These are phyloP conservation scores for Nephotettix cincticeps DNA, from an alignment of 1,140 invertebrate genomes.

Conservation along the genomic window DNA sequence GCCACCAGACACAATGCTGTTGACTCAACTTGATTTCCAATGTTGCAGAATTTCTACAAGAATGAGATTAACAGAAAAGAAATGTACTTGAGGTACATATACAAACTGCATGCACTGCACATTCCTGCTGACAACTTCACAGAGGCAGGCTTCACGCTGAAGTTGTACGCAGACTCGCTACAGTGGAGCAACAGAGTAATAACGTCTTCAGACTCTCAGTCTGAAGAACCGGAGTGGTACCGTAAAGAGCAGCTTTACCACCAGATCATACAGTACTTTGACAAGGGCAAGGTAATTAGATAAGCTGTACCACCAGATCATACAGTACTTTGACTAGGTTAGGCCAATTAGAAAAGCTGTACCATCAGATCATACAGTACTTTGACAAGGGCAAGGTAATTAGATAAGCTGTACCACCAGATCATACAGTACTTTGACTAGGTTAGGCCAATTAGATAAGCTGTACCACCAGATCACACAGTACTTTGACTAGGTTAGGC, in stretches of 20 bases:
- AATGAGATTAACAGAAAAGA: constrained; percentile 93
- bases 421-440: constrained; percentile 93
- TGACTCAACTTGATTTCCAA: no score
- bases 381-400: constrained; percentile 91
- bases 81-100: constrained; percentile 96
- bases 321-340: constrained; percentile 92
- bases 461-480: constrained; percentile 90
- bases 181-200: constrained; percentile 75
- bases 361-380: constrained; percentile 88
- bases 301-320: constrained; percentile 85
- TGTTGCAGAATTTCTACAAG: constrained; percentile 91
- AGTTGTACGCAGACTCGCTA: constrained; percentile 89
- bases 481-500: constrained; percentile 94
- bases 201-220: constrained; percentile 54
- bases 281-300: constrained; percentile 87
- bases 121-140: constrained; percentile 91
- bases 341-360: constrained; percentile 82
- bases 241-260: constrained; percentile 92
- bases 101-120: constrained; percentile 94
- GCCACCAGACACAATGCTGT: no score
- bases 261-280: constrained; percentile 91
- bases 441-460: constrained; percentile 80
- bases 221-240: constrained; percentile 79
- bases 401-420: constrained; percentile 83
- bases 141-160: constrained; percentile 94